These are phyloP conservation scores for Rotaria sp. DNA, from an alignment of 2,888 invertebrate species.

Conservation along the genomic window DNA sequence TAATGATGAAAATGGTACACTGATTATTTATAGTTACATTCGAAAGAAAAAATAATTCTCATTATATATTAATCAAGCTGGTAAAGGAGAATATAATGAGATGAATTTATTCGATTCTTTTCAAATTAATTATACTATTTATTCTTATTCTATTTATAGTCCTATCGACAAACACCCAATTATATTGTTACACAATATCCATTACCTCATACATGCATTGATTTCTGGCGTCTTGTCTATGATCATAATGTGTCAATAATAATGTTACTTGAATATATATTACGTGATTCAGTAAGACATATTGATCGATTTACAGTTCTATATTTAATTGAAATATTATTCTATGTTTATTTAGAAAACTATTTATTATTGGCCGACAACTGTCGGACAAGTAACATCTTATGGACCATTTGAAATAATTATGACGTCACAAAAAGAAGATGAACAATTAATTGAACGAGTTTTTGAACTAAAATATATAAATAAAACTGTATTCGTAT, in stretches of 20 bases:
- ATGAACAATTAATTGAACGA: slow-evolving; percentile 6
- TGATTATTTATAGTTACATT: no score
- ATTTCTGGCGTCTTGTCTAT: slow-evolving; percentile 2
- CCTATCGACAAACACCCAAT: not conserved
- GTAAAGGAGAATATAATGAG: not conserved
- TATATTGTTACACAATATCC: slow-evolving; percentile 26
- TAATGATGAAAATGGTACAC: no score
- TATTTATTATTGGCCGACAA: not conserved
- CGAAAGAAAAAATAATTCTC: no score
- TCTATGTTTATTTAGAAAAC: not conserved
- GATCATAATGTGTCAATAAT: slow-evolving; percentile 26
- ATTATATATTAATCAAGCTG: not conserved
- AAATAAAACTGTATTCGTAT: not conserved
- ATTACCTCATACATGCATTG: not conserved
- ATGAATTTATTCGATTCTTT: not conserved
- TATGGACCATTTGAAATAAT: slow-evolving; percentile 12
- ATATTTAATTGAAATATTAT: not conserved
- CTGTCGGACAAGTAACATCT: not conserved
- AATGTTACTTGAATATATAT: not conserved
- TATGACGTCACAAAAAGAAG: not conserved
- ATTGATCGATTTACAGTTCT: not conserved
- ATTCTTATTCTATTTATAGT: not conserved
- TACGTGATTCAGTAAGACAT: not conserved
- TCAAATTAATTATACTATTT: no score
- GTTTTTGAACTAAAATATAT: not conserved